Conservation (phyloP, 2,113 vertebrate species). For the Lathamus discolor region DNA sequence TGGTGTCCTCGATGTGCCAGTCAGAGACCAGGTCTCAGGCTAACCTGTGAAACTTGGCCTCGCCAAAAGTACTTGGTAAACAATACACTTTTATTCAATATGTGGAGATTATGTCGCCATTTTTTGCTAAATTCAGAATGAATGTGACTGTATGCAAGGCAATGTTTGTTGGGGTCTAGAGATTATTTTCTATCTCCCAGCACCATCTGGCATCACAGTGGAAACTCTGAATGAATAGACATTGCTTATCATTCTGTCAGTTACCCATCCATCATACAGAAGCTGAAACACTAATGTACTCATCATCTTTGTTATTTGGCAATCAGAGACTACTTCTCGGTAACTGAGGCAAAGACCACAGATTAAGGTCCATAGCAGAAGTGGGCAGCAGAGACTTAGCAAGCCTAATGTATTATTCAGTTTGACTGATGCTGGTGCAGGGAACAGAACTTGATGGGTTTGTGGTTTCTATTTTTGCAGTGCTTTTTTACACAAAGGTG, state of each 20-base stretch:
- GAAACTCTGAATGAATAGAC: background rate
- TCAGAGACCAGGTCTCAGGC: background rate
- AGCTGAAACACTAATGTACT: background rate
- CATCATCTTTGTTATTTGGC: background rate
- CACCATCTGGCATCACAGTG: constrained; percentile 11
- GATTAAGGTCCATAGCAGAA: background rate
- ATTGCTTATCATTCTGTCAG: constrained; percentile 14
- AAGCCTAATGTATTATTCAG: background rate
- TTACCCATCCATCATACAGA: background rate
- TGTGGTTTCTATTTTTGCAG: background rate
- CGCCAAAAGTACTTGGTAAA: background rate
- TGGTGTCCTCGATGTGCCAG: accelerated
- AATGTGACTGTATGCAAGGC: background rate
- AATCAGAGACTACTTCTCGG: background rate
- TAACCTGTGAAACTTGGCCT: background rate
- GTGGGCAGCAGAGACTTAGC: background rate
- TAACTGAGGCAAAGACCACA: background rate
- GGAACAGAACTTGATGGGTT: background rate
- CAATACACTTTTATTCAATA: background rate
- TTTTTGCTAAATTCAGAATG: background rate
- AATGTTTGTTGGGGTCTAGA: background rate
- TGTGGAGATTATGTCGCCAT: background rate
- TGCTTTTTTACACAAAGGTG: background rate
- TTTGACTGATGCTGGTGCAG: background rate
- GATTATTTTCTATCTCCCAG: background rate